Base-by-base conservation (phyloP, 30 jellyfish, hydroid and myxozoan genomes). In the Clytia hemisphaerica region DNA sequence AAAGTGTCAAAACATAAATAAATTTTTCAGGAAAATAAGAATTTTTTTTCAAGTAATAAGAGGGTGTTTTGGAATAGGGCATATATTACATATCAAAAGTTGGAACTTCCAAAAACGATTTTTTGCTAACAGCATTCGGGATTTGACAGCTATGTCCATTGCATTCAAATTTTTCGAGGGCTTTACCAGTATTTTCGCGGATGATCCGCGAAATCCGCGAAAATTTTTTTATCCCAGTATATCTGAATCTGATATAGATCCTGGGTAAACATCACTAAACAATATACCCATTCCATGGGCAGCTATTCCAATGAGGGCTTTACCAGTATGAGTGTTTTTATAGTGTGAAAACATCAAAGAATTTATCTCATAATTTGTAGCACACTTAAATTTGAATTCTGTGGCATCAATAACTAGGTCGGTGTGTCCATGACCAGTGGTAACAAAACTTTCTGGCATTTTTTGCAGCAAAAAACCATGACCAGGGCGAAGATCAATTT, bases 201-300 rank as follows among this genome's bases (percentile, higher is more conserved):
- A n/a, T n/a, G n/a, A n/a, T n/a, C n/a, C n/a, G n/a, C n/a, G n/a
- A n/a, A n/a, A n/a, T n/a, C n/a, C n/a, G n/a, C n/a, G n/a, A n/a
- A n/a, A n/a, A n/a, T n/a, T n/a, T n/a, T n/a, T n/a, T n/a, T n/a
- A n/a, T n/a, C n/a, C n/a, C n/a, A n/a, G n/a, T n/a, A n/a, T n/a
- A n/a, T n/a, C n/a, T n/a, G n/a, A n/a, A n/a, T 5, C 27, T 30
- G 75, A 62, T 1, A 62, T 27, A 30, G 83, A 71, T 36, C 83
- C 83, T 25, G 83, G 82, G 78, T 71, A 71, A 51, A 71, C 55
- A 21, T 71, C 83, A 22, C 88, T 65, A 29, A 75, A 75, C 2
- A 75, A 40, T 34, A 75, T 32, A 25, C 85, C 85, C 83, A 65
- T 58, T 22, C 87, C 87, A 61, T 74, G 87, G 31, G 78, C 38